Conservation (phyloP, 2,797 vertebrate genomes). For the Bufotes viridis region DNA sequence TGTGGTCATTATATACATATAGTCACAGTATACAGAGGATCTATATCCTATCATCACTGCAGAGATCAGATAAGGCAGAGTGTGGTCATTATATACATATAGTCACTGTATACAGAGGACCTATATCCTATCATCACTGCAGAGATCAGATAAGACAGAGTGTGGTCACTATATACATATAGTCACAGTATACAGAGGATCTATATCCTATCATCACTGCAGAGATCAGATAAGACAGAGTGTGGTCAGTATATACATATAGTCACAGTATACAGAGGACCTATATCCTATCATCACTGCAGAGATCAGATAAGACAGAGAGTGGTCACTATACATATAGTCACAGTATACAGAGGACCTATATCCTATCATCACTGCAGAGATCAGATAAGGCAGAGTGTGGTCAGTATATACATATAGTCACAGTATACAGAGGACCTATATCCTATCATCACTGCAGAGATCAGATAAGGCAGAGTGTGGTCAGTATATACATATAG, state of each 20-base stretch:
- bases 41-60: not conserved
- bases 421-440: not conserved
- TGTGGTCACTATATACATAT: not conserved
- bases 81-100: not conserved
- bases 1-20: not conserved
- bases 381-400: not conserved
- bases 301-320: conserved; percentile 12
- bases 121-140: no score
- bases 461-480: not conserved
- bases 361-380: not conserved
- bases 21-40: not conserved
- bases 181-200: no score
- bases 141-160: no score
- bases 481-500: not conserved
- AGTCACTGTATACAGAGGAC: not conserved
- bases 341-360: not conserved
- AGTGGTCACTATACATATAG: not conserved
- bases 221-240: no score
- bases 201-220: not conserved
- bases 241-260: not conserved
- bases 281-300: conserved; percentile 77
- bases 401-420: not conserved
- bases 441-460: not conserved
- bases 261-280: not conserved
- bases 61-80: not conserved